Percentiles rank a stretch among this genome's conserved stretches.
phyloP scores from a whole-genome alignment of 1,140 invertebrate species.

The Ctenoplectra terminalis region DNA sequence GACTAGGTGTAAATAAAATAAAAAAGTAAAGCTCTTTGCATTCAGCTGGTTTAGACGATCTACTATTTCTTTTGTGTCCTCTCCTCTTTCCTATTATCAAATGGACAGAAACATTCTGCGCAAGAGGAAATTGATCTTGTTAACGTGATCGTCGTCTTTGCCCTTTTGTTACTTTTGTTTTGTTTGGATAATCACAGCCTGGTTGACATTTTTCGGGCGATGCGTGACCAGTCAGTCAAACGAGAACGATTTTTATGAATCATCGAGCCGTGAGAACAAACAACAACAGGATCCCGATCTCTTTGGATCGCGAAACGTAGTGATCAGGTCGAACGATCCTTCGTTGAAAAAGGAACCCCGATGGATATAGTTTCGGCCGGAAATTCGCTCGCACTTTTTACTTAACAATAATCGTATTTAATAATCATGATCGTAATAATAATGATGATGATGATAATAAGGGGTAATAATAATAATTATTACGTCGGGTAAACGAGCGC shows the following conservation, averaged over 20 bases:
- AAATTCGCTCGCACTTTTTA: slow-evolving; percentile 51
- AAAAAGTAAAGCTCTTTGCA: not conserved
- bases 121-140: slow-evolving; percentile 8
- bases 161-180: slow-evolving; percentile 48
- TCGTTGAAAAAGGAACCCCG: slow-evolving; percentile 34
- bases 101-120: slow-evolving; percentile 7
- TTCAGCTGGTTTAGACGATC: slow-evolving; percentile 23
- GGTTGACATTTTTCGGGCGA: slow-evolving; percentile 73
- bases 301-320: slow-evolving; percentile 30
- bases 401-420: slow-evolving; percentile 41
- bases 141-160: slow-evolving; percentile 16
- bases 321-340: slow-evolving; percentile 29
- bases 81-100: not conserved
- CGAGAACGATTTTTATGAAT: slow-evolving; percentile 20
- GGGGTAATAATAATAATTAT: slow-evolving; percentile 54
- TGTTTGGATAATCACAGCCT: slow-evolving; percentile 75
- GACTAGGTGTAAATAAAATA: slow-evolving; percentile 39
- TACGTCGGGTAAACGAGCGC: slow-evolving; percentile 42
- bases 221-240: slow-evolving; percentile 59
- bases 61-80: slow-evolving; percentile 6
- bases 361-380: slow-evolving; percentile 56
- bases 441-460: slow-evolving; percentile 26
- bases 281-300: slow-evolving; percentile 20
- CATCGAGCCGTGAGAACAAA: slow-evolving; percentile 44
- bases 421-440: slow-evolving; percentile 45